Percentiles rank a stretch among this genome's conserved stretches.
Conservation (phyloP, 2,888 invertebrate species). For the Cryptocephalus primarius region DNA sequence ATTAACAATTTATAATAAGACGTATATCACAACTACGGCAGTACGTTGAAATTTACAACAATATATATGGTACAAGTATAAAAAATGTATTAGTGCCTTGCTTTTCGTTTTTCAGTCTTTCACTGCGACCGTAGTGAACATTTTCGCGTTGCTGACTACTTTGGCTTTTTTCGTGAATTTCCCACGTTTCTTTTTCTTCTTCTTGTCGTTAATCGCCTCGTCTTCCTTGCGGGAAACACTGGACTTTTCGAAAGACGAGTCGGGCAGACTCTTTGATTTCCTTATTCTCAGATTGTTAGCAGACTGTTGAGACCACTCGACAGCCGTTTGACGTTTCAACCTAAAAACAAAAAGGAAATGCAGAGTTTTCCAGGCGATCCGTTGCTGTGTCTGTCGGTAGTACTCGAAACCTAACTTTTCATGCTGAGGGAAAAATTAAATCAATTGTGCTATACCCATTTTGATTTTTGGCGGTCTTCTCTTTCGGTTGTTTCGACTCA, state of each 20-base stretch:
- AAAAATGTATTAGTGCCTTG: no score
- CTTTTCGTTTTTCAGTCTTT: no score
- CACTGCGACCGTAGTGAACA: constrained; percentile 7
- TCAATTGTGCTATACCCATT: constrained; percentile 27
- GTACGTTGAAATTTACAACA: no score
- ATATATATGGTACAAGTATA: no score
- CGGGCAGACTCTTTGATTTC: constrained; percentile 29
- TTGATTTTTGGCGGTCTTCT: constrained; percentile 20
- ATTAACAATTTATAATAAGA: no score
- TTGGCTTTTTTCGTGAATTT: constrained; percentile 29
- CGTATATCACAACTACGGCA: no score
- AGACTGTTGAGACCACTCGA: constrained; percentile 12
- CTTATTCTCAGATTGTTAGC: constrained; percentile 14
- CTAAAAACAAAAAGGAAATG: constrained; percentile 11
- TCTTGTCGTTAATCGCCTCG: constrained; percentile 15
- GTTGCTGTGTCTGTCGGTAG: no score
- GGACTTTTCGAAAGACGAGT: constrained; percentile 13
- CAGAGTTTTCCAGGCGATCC: no score
- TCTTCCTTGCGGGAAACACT: constrained; percentile 12
- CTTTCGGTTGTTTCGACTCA: constrained; percentile 16
- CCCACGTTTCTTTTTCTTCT: constrained; percentile 27
- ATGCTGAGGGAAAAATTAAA: constrained; percentile 17
- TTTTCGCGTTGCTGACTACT: constrained; percentile 21
- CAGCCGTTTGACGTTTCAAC: constrained; percentile 21
- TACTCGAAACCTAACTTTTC: no score